phyloP scores from a whole-genome alignment of 2,797 vertebrate species.

The Acanthurus tractus region DNA sequence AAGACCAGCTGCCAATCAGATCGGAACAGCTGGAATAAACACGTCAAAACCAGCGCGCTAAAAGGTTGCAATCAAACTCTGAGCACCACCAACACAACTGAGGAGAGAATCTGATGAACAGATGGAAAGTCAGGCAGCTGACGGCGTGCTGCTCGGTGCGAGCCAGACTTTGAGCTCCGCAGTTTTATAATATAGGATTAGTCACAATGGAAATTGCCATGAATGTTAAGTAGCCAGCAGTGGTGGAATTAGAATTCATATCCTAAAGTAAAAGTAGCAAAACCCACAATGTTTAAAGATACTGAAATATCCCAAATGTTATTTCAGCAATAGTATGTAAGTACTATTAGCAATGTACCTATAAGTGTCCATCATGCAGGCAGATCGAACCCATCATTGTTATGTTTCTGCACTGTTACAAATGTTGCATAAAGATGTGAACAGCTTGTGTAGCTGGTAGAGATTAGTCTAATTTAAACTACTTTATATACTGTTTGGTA shows the following conservation, averaged over 20 bases:
- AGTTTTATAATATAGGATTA: constrained; percentile 72
- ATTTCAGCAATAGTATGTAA: neutral
- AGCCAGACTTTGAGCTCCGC: constrained; percentile 45
- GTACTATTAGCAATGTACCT: neutral
- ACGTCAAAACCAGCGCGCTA: constrained; percentile 41
- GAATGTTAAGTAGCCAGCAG: constrained; percentile 65
- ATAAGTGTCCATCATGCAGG: neutral
- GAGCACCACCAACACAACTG: constrained; percentile 55
- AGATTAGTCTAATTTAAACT: neutral
- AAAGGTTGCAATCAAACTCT: constrained; percentile 74
- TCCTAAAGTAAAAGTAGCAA: constrained; percentile 26
- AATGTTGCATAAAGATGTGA: neutral
- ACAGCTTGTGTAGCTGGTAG: neutral
- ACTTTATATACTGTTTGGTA: neutral
- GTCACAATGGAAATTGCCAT: constrained; percentile 59
- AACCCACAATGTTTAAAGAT: constrained; percentile 24
- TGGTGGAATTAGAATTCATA: constrained; percentile 28
- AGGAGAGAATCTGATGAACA: constrained; percentile 61
- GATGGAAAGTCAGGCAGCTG: constrained; percentile 64
- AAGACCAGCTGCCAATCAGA: constrained; percentile 60
- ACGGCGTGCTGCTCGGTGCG: constrained; percentile 32
- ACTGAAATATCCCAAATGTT: constrained; percentile 9
- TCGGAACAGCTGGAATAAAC: constrained; percentile 75
- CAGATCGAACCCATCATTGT: neutral
- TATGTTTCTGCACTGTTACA: neutral